Evolutionary conservation across 2,888 invertebrate genomes (phyloP), one percentile per base, ranked within the genome.

Genomic region (Cephus rjabovi): DNA sequence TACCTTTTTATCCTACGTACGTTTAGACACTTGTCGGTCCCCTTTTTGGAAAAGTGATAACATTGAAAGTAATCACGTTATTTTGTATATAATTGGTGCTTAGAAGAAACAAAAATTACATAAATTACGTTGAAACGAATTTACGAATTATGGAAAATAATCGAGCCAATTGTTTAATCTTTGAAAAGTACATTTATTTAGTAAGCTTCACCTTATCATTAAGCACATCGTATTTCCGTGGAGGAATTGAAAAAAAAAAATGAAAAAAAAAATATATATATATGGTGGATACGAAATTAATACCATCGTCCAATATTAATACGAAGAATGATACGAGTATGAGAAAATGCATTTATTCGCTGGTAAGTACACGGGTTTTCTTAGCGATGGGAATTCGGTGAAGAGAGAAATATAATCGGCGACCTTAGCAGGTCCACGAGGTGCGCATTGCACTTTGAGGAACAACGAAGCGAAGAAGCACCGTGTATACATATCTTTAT

Each of bases 271-370:
- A 35, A 11, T 11, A 11, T 34, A 12, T 35, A 37, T 37, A 37
- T 3, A 9, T 9, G 40, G 33, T 4, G 68, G 69, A 4, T 23
- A 75, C 56, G 23, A 56, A 23, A 23, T 56, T 56, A 23, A 56
- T 56, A 23, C 56, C 2, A 9, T 23, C 6, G 23, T 56, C 1
- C 1, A 23, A 56, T 2, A 23, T 9, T n/a, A 34, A 68, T 15
- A 68, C 35, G 34, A 12, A 31, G 56, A 76, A n/a, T 23, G 34
- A 78, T 77, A 76, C 78, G 80, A 77, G 79, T 83, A 83, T 82
- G 81, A 82, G 79, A 83, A 83, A 83, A 83, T 82, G 82, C 83
- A 79, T 83, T 81, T 82, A 83, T 83, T 83, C 76, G 77, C 80
- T 79, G 79, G 79, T 83, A 83, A 83, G 83, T 83, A 83, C 83